Percentiles rank a stretch among this genome's conserved stretches.
Conservation (phyloP, 1,140 invertebrate species). For the Atta cephalotes region DNA sequence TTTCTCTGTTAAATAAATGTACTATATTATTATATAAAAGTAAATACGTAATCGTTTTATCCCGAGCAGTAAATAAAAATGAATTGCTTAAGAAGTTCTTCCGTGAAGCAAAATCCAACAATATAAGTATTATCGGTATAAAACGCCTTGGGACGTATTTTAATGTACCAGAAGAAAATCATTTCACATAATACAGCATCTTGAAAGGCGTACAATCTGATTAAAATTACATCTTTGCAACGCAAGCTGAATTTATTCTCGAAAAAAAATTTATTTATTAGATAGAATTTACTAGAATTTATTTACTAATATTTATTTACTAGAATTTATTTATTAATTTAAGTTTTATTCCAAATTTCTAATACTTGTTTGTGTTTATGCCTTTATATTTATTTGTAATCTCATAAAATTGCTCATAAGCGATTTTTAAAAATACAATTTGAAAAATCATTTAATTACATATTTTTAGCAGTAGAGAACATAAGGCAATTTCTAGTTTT, state of each 20-base stretch:
- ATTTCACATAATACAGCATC: not conserved
- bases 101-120: not conserved
- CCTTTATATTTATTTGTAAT: not conserved
- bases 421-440: not conserved
- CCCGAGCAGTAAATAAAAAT: not conserved
- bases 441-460: not conserved
- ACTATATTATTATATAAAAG: not conserved
- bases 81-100: conserved; percentile 47
- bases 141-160: not conserved
- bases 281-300: too few species aligned
- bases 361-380: not conserved
- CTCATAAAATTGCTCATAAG: not conserved
- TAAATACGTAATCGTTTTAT: conserved; percentile 36
- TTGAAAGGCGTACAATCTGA: not conserved
- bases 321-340: not conserved
- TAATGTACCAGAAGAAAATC: conserved; percentile 41
- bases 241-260: not conserved
- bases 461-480: not conserved
- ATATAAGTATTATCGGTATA: conserved; percentile 3
- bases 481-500: conserved; percentile 7
- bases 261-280: not conserved
- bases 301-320: too few species aligned
- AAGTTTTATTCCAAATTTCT: not conserved
- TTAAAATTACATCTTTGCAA: not conserved
- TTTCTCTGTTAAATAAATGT: not conserved